Evolutionary conservation across 2,797 vertebrate species (phyloP), one percentile per base, ranked within the genome.

Genomic region (Anolis apletophallus): DNA sequence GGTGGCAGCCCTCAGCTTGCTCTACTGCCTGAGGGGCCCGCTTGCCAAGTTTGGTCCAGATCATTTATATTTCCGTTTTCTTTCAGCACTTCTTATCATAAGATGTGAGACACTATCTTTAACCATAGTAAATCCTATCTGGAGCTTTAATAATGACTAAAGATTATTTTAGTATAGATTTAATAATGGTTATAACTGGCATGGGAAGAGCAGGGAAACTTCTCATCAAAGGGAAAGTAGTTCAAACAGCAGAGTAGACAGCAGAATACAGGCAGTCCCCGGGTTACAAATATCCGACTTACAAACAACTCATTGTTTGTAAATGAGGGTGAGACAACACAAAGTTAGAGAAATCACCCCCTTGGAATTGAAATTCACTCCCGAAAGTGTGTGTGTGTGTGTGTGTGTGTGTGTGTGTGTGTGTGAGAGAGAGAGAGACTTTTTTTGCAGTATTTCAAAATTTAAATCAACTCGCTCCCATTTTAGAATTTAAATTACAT

Each of bases 381-480:
- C 40, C 6, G 40, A 46, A 46, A n/a, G n/a, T n/a, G n/a, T n/a
- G n/a, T n/a, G n/a, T n/a, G n/a, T n/a, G n/a, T n/a, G n/a, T n/a
- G 32, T 88, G 78, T 85, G 90, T 90, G 86, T 79, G 87, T 72
- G 34, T 92, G 91, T 87, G 90, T 40, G 40, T 40, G 40, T 2
- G 40, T 40, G 40, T 40, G 40, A 2, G 40, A 2, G 40, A 40
- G 40, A 40, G 40, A 40, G 40, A 2, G 92, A 67, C 85, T 88
- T 90, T 83, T n/a, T 82, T 54, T 69, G 85, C 26, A 84, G 72
- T 90, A 77, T 36, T 85, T 36, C 84, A 59, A 88, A 32, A 59
- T 61, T 69, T 50, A 83, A 32, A 16, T 81, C 91, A 78, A 11
- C 40, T 5, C 68, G 9, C 72, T 16, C 34, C 68, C 36, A 87